These are phyloP conservation scores for Eristalis pertinax DNA, from an alignment of 2,888 invertebrate species.

Conservation along the genomic window DNA sequence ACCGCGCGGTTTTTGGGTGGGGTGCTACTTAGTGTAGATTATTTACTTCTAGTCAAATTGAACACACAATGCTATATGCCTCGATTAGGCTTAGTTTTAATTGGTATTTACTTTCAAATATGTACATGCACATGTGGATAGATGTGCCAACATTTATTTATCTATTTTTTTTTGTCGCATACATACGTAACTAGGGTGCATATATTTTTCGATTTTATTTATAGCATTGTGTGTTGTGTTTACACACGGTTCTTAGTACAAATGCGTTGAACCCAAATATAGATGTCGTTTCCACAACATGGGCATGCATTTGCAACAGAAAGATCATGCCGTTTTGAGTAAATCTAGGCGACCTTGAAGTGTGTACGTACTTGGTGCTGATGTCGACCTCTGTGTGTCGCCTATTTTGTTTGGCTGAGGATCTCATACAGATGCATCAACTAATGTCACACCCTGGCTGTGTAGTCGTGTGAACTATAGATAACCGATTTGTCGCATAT, in stretches of 20 bases:
- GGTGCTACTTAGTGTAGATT: slow-evolving; percentile 42
- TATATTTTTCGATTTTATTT: not conserved
- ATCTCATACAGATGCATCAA: not conserved
- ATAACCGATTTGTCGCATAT: not conserved
- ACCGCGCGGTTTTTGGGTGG: slow-evolving; percentile 49
- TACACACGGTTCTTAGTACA: not conserved
- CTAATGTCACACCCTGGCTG: too few species aligned
- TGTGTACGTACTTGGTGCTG: not conserved
- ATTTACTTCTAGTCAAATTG: slow-evolving; percentile 8
- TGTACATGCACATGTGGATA: not conserved
- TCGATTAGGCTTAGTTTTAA: not conserved
- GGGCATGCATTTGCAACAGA: not conserved
- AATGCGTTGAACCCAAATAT: not conserved
- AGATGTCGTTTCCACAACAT: not conserved
- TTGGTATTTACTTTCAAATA: not conserved
- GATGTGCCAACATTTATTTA: not conserved
- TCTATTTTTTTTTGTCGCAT: too few species aligned
- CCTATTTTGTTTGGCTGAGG: not conserved
- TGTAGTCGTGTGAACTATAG: not conserved
- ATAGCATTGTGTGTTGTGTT: not conserved
- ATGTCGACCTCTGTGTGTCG: not conserved
- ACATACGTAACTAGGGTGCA: too few species aligned
- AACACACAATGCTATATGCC: not conserved
- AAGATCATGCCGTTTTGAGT: not conserved
- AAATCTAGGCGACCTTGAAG: not conserved